A percentile compares a stretch with the other conserved stretches of the same genome.
These are phyloP conservation scores for Lynx canadensis DNA, from an alignment of 2,113 vertebrate species.

Conservation along the genomic window DNA sequence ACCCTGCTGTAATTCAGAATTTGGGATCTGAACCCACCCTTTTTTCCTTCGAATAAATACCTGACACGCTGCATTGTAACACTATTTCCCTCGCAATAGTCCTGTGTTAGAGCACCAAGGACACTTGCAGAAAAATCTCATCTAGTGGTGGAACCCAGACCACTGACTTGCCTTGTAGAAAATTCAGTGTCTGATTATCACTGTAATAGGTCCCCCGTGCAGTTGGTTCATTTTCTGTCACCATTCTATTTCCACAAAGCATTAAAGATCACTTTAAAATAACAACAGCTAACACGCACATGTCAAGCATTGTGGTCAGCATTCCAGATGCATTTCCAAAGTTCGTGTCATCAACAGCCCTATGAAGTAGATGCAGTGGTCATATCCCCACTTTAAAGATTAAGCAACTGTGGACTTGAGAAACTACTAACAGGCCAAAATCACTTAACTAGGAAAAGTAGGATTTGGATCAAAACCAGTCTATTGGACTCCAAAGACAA, in stretches of 20 bases:
- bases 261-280: background rate
- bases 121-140: conserved; percentile 11
- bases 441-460: background rate
- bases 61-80: background rate
- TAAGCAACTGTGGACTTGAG: background rate
- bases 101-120: background rate
- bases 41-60: background rate
- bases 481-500: background rate
- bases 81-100: background rate
- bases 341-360: background rate
- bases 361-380: background rate
- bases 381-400: background rate
- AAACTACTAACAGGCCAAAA: background rate
- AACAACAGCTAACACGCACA: background rate
- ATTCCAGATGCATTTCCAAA: background rate
- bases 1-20: background rate
- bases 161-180: background rate
- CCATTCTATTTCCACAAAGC: background rate
- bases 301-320: background rate
- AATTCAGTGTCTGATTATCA: background rate
- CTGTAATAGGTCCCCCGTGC: background rate
- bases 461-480: background rate
- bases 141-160: background rate
- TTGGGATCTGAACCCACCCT: background rate
- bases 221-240: background rate